These are phyloP conservation scores for Rousettus leschenaultii DNA, from an alignment of 2,113 vertebrate genomes.

Conservation along the genomic window DNA sequence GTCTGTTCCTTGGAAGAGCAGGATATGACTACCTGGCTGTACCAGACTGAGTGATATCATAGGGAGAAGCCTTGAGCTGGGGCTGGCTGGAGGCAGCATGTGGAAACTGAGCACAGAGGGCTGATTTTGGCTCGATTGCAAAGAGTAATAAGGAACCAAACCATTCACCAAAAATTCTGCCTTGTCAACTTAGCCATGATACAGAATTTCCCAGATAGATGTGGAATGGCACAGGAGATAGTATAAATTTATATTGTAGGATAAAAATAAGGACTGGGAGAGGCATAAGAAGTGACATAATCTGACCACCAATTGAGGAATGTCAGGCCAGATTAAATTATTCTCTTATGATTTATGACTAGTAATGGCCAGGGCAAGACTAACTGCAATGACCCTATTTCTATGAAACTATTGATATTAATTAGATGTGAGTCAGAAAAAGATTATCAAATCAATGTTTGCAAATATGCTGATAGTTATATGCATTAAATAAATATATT, in stretches of 20 bases:
- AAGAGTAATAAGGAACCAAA: neutral
- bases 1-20: neutral
- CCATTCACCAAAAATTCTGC: neutral
- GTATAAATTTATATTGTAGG: neutral
- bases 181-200: neutral
- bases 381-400: neutral
- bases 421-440: neutral
- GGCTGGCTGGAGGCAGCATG: accelerated
- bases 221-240: neutral
- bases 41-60: neutral
- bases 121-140: neutral
- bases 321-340: neutral
- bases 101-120: neutral
- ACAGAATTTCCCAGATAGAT: neutral
- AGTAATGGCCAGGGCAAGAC: neutral
- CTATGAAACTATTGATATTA: neutral
- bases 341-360: neutral
- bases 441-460: neutral
- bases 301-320: neutral
- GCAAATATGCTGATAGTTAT: neutral
- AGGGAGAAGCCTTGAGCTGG: accelerated
- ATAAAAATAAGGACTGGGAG: neutral
- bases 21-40: neutral
- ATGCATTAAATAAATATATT: neutral
- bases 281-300: neutral